Evolutionary conservation across 2,888 invertebrate genomes (phyloP), one percentile per base, ranked within the genome.

Genomic region (Acanthosoma haemorrhoidale): DNA sequence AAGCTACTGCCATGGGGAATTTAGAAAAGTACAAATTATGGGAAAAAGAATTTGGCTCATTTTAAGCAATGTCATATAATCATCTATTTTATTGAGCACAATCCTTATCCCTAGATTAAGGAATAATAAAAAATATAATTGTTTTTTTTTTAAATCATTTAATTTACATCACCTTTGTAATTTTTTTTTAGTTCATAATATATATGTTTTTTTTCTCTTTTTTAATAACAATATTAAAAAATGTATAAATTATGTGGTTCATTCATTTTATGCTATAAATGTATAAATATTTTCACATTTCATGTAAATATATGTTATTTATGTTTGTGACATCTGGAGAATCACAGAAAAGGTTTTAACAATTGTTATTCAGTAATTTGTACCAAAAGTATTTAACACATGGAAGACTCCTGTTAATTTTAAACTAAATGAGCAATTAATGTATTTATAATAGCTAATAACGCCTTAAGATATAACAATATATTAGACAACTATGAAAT

Each of bases 31-130:
- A 34, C 21, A 34, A 6, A n/a, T 36, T 16, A 13, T 61, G 61
- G 61, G 36, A 21, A 21, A 61, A 61, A 25, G 18, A 61, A 36
- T 61, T 36, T 61, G 61, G 61, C 34, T 61, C 61, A 38, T 51
- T 51, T 51, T 51, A 51, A 25, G 25, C 21, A 25, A 21, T 21
- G n/a, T n/a, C 3, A 51, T 25, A 2, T 51, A 21, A 25, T 51
- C 5, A 4, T 51, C n/a, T 21, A 43, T 43, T 21, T 43, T 43
- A 25, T 21, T n/a, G n/a, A n/a, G n/a, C n/a, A n/a, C n/a, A n/a
- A n/a, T n/a, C n/a, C n/a, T n/a, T n/a, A n/a, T 41, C 18, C 13
- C 25, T 21, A 43, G n/a, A 51, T n/a, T 29, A 3, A n/a, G n/a
- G 25, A 25, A 29, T 51, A 51, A 51, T 25, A 51, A 25, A 51